Conservation (phyloP, 92 coral and sea anemone genomes). For the Parazoanthus darwini region DNA sequence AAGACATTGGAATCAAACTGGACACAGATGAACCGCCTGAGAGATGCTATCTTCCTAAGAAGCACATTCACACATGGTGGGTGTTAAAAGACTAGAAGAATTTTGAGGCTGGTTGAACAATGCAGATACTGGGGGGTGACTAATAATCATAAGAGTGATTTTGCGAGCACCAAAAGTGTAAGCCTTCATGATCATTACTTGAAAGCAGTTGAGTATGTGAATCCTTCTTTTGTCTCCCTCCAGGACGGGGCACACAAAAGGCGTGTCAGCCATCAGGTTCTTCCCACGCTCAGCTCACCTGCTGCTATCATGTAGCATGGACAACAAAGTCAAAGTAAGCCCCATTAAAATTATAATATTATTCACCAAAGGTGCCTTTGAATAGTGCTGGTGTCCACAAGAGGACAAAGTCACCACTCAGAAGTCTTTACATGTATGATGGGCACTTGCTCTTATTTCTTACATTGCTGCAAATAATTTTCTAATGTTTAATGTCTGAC, state of each 20-base stretch:
- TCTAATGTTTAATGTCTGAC: too few relatives aligned
- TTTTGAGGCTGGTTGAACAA: too few relatives aligned
- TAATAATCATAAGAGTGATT: too few relatives aligned
- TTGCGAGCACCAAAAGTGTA: too few relatives aligned
- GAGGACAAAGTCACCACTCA: too few relatives aligned
- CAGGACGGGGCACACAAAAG: slow-evolving; percentile 99
- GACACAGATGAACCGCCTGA: slow-evolving; percentile 95
- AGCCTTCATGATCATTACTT: not conserved
- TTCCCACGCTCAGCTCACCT: slow-evolving; percentile 94
- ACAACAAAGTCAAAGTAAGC: slow-evolving; percentile 89
- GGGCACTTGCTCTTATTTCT: too few relatives aligned
- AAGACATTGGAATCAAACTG: slow-evolving; percentile 90
- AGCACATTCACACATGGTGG: slow-evolving; percentile 97
- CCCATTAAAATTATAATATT: not conserved
- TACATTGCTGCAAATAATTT: too few relatives aligned
- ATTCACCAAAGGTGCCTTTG: too few relatives aligned
- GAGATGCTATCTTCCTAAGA: slow-evolving; percentile 91
- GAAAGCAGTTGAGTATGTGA: not conserved
- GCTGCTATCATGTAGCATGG: slow-evolving; percentile 95
- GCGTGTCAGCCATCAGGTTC: slow-evolving; percentile 90
- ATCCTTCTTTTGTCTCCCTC: not conserved
- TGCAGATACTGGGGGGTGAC: too few relatives aligned
- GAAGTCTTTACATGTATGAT: too few relatives aligned
- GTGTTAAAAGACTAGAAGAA: not conserved
- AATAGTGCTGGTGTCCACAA: too few relatives aligned